Base-by-base conservation (phyloP, 2,888 invertebrate species). In the Oxyteleia sp. region DNA sequence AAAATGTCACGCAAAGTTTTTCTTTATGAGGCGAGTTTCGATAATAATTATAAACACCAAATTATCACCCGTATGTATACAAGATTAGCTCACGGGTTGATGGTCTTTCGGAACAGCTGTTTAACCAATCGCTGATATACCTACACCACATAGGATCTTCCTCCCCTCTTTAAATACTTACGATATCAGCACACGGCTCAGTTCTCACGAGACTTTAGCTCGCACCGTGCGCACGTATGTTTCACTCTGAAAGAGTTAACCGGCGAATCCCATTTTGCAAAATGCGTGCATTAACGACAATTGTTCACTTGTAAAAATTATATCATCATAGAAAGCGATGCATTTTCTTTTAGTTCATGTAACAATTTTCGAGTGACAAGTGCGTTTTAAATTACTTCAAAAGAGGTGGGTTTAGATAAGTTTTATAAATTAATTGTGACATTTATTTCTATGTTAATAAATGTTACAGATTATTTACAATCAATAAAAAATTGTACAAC, bases 181-280 rank as follows among this genome's bases (percentile, higher is more conserved):
- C 63, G 64, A 82, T 64, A 75, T 76, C 69, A 82, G 23, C 26
- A 41, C 23, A 29, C 51, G 29, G 72, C 57, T 84, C 83, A 86
- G 84, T 84, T 79, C 61, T 83, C 79, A 71, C 82, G 81, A 68
- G 79, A 74, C 61, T 45, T 51, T 38, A 57, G 35, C 61, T 63
- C 51, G 68, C 61, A 69, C 53, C 47, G 51, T 18, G 10, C 41
- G 38, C 43, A 51, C 64, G 63, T 23, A 49, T 74, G 59, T 49
- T 29, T 41, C 45, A 29, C 15, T 63, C 51, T 49, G 38, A 45
- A 16, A 53, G 23, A 49, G 47, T 45, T 11, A 64, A 55, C 57
- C 75, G 75, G 75, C 64, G 55, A 49, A 57, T 13, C 5, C 35
- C 18, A 45, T 32, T 49, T 26, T 20, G 51, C 55, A 71, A 66